Percentiles rank a stretch among this genome's conserved stretches.
Evolutionary conservation across 2,797 vertebrate species (phyloP).

Genomic region (Myoxocephalus aenaeus): DNA sequence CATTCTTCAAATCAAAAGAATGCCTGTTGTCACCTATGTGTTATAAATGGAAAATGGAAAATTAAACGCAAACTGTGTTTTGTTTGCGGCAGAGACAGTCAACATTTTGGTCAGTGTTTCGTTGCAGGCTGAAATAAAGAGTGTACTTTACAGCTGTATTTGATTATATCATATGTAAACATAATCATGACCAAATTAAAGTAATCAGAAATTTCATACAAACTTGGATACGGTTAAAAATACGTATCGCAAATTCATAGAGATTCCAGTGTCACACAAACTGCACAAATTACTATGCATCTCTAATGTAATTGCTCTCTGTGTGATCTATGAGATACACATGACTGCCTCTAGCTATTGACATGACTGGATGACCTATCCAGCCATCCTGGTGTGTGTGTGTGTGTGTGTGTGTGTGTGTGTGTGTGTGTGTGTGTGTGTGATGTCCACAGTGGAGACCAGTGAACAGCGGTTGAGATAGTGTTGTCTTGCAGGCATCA

Average conservation of each 20-base stretch:
- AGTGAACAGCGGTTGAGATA: constrained; percentile 62
- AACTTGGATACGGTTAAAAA: background rate
- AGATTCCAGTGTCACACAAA: background rate
- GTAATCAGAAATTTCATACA: background rate
- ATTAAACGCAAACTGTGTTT: background rate
- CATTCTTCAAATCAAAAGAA: background rate
- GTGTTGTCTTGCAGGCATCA: constrained; percentile 61
- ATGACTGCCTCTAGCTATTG: constrained; percentile 36
- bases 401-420: no score
- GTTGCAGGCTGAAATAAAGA: background rate
- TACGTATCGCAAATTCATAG: background rate
- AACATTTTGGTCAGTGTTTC: background rate
- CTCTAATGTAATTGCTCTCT: constrained; percentile 31
- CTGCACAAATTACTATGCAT: background rate
- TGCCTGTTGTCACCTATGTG: background rate
- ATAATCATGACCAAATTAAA: no score
- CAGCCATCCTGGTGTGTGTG: constrained; percentile 32
- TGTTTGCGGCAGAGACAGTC: background rate
- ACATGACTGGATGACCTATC: constrained; percentile 37
- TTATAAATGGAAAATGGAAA: background rate
- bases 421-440: no score
- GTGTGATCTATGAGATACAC: constrained; percentile 51
- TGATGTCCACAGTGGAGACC: constrained; percentile 47
- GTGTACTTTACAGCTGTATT: background rate
- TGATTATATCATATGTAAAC: background rate